Percentiles rank a stretch among this genome's conserved stretches.
Evolutionary conservation across 2,113 vertebrate genomes (phyloP).

Genomic region (Mesoclemmys tuberculata): DNA sequence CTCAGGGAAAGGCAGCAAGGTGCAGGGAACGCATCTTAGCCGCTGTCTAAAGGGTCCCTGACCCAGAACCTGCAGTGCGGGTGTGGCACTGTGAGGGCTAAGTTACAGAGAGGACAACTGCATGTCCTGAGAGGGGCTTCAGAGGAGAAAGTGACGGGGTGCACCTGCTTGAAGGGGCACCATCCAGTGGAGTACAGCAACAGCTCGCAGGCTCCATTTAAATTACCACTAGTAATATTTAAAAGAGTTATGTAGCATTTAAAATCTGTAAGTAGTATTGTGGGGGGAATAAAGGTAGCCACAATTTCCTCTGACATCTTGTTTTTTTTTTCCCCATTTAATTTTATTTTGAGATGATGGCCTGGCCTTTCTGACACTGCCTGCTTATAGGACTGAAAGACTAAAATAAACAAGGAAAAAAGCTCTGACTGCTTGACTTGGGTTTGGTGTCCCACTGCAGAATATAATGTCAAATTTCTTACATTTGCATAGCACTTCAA

Average conservation of each 20-base stretch:
- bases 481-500: conserved; percentile 52
- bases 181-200: background rate
- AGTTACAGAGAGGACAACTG: background rate
- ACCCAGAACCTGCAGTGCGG: no score
- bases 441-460: conserved; percentile 51
- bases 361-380: background rate
- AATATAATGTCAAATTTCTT: conserved; percentile 35
- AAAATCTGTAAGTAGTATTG: conserved; percentile 43
- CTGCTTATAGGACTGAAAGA: conserved; percentile 18
- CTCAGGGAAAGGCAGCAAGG: background rate
- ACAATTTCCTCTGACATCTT: conserved; percentile 12
- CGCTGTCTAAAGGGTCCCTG: no score
- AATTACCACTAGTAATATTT: background rate
- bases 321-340: conserved; percentile 16
- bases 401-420: conserved; percentile 46
- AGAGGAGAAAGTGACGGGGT: background rate
- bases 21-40: background rate
- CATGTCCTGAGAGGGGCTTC: background rate
- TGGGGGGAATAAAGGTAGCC: conserved; percentile 21
- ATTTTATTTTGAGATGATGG: conserved; percentile 51
- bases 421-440: conserved; percentile 32
- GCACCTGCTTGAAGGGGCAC: background rate
- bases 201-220: background rate
- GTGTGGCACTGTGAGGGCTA: no score
- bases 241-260: no score